A percentile compares a stretch with the other conserved stretches of the same genome.
Conservation (phyloP, 2,888 invertebrate species). For the Amblyteles armatorius region DNA sequence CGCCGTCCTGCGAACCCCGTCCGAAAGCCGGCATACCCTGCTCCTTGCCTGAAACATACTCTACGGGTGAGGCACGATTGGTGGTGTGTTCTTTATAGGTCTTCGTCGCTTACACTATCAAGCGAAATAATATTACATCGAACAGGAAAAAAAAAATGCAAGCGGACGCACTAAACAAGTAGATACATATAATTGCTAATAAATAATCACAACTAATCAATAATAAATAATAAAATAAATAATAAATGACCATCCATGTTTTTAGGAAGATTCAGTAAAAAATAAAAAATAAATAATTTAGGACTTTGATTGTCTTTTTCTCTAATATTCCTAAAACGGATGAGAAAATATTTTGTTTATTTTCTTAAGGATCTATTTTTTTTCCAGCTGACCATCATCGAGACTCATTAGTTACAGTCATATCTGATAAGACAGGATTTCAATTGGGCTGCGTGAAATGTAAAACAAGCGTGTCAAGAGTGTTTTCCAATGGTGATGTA, state of each 20-base stretch:
- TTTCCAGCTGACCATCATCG: too few relatives aligned
- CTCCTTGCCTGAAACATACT: constrained; percentile 91
- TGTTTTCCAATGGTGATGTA: neutral
- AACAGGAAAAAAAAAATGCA: constrained; percentile 13
- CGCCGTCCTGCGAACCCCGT: constrained; percentile 86
- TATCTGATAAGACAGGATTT: neutral
- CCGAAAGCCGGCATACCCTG: constrained; percentile 92
- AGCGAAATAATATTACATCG: constrained; percentile 34
- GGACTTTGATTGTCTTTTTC: too few relatives aligned
- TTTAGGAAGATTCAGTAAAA: constrained; percentile 14
- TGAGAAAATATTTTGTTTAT: neutral
- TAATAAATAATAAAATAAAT: too few relatives aligned
- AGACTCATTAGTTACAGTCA: neutral
- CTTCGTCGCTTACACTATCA: constrained; percentile 66
- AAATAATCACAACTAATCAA: too few relatives aligned
- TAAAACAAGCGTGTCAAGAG: neutral
- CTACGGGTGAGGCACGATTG: constrained; percentile 85
- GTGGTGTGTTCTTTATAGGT: constrained; percentile 82
- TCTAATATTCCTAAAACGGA: neutral
- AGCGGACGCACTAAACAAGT: neutral
- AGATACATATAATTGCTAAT: neutral
- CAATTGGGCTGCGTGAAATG: neutral
- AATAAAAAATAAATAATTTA: neutral
- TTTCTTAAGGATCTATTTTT: neutral
- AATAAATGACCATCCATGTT: neutral